phyloP scores from a whole-genome alignment of 1,140 invertebrate species.

The Doryteuthis pealeii region DNA sequence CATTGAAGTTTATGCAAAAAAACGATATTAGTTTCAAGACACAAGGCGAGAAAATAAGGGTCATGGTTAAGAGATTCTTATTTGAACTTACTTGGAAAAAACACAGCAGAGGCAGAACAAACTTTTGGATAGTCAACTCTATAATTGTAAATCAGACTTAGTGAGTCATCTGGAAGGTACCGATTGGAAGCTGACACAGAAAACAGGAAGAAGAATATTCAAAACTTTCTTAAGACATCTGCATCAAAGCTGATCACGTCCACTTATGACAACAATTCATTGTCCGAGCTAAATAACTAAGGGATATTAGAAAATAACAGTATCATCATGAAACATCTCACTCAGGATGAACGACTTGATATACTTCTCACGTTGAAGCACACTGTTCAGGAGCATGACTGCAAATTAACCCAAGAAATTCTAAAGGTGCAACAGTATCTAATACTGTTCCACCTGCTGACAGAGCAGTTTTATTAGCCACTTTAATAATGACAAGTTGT shows the following conservation, averaged over 20 bases:
- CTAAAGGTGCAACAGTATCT: no score
- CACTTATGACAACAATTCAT: conserved; percentile 59
- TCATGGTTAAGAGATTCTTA: no score
- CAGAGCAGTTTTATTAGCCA: no score
- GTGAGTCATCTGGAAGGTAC: conserved; percentile 59
- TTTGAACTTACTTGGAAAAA: no score
- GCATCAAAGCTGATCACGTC: conserved; percentile 57
- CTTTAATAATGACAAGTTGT: no score
- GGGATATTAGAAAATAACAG: conserved; percentile 60
- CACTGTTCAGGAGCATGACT: conserved; percentile 62
- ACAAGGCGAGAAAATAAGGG: no score
- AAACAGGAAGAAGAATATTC: conserved; percentile 55
- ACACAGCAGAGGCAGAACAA: no score
- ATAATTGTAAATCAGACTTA: no score
- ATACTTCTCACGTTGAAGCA: conserved; percentile 61
- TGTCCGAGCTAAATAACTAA: conserved; percentile 56
- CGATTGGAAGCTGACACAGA: conserved; percentile 55
- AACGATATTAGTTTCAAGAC: no score
- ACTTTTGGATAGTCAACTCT: no score
- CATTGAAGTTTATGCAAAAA: no score
- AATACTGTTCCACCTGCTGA: no score
- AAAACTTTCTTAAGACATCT: conserved; percentile 58
- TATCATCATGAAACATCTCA: conserved; percentile 60
- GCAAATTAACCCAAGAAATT: conserved; percentile 60
- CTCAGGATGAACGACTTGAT: conserved; percentile 60